Conservation (phyloP, 2,113 vertebrate genomes). For the Aspiorhynchus laticeps region DNA sequence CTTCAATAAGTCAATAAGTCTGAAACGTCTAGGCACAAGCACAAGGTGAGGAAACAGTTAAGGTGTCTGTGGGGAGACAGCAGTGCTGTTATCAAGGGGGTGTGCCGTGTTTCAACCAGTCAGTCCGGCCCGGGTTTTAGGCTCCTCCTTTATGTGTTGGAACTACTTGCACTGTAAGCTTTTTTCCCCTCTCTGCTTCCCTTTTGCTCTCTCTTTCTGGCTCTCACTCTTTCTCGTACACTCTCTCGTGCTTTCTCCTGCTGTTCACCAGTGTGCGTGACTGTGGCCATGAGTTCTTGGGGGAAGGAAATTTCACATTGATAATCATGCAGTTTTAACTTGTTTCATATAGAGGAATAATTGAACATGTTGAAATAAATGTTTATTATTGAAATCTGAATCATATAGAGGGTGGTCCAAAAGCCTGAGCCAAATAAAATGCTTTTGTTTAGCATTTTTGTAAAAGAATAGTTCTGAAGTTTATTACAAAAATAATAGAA, state of each 20-base stretch:
- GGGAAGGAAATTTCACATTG: slow-evolving; percentile 4
- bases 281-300: slow-evolving; percentile 53
- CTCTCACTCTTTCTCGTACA: slow-evolving; percentile 23
- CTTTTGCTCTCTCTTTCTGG: slow-evolving; percentile 33
- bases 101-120: slow-evolving; percentile 48
- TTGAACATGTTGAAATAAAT: neutral
- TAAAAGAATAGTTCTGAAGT: too few species aligned
- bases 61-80: slow-evolving; percentile 63
- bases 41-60: slow-evolving; percentile 52
- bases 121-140: slow-evolving; percentile 68
- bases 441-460: neutral
- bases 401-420: neutral
- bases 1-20: neutral
- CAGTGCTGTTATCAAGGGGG: slow-evolving; percentile 39
- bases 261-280: slow-evolving; percentile 46
- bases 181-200: slow-evolving; percentile 26
- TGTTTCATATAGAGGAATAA: neutral
- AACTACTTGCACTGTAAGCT: slow-evolving; percentile 66
- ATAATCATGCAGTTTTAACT: neutral
- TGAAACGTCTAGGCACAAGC: neutral
- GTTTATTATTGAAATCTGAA: neutral
- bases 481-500: too few species aligned
- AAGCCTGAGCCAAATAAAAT: neutral
- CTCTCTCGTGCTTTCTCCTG: slow-evolving; percentile 17
- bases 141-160: slow-evolving; percentile 55